Percentiles rank a stretch among this genome's conserved stretches.
These are phyloP conservation scores for Platycheirus rosarum DNA, from an alignment of 2,888 invertebrate genomes.

Conservation along the genomic window DNA sequence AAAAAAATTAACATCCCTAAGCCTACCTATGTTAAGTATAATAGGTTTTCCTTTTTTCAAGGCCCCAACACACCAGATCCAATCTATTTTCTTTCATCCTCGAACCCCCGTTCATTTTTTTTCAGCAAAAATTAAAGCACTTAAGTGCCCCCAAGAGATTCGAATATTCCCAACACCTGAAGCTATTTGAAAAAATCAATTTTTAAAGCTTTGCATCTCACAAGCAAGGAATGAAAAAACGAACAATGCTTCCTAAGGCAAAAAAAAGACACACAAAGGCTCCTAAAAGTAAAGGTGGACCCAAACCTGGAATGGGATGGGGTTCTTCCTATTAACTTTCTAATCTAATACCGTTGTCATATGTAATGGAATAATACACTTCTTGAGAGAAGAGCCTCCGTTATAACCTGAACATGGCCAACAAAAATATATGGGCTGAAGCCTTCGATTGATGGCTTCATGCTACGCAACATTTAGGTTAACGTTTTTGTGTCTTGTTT, in stretches of 20 bases:
- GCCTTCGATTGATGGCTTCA: slow-evolving; percentile 68
- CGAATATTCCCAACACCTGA: slow-evolving; percentile 45
- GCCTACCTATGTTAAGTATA: slow-evolving; percentile 31
- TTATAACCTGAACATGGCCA: slow-evolving; percentile 24
- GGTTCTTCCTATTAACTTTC: slow-evolving; percentile 26
- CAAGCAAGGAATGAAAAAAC: neutral
- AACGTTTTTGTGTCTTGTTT: slow-evolving; percentile 37
- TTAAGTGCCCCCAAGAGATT: slow-evolving; percentile 44
- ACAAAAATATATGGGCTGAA: slow-evolving; percentile 52
- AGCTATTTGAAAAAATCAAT: slow-evolving; percentile 59
- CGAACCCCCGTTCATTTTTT: neutral
- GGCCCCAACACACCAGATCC: slow-evolving; percentile 36
- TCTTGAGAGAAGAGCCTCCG: slow-evolving; percentile 18
- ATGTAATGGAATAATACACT: slow-evolving; percentile 45
- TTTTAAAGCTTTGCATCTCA: slow-evolving; percentile 41
- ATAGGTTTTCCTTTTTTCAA: slow-evolving; percentile 28
- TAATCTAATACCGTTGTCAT: slow-evolving; percentile 51
- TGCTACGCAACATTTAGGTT: slow-evolving; percentile 62
- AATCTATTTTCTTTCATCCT: slow-evolving; percentile 10
- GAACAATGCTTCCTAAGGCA: slow-evolving; percentile 5
- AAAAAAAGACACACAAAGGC: slow-evolving; percentile 10
- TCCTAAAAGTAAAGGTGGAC: slow-evolving; percentile 1
- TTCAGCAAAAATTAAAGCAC: slow-evolving; percentile 33
- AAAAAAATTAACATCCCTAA: slow-evolving; percentile 36
- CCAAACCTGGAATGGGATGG: neutral